phyloP scores from a whole-genome alignment of 2,888 invertebrate species.

The Eupithecia centaureata region DNA sequence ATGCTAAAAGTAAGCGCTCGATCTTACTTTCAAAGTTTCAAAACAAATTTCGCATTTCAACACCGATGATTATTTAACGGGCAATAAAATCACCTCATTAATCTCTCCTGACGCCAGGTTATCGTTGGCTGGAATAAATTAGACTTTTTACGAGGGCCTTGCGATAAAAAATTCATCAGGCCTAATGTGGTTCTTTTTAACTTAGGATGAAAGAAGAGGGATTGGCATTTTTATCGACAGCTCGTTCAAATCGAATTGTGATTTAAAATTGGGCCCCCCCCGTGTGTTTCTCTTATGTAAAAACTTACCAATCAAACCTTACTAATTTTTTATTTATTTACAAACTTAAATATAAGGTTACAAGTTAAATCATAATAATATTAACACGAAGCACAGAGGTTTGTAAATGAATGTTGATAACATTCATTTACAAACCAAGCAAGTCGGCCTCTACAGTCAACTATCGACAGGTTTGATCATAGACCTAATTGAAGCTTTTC shows the following conservation, averaged over 20 bases:
- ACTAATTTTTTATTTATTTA: no score
- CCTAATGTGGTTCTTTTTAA: slow-evolving; percentile 17
- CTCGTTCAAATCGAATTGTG: not conserved
- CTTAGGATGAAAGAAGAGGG: not conserved
- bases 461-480: no score
- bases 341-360: no score
- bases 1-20: not conserved
- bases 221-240: not conserved
- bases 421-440: no score
- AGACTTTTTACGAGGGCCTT: slow-evolving; percentile 35
- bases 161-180: slow-evolving; percentile 36
- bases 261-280: not conserved
- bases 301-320: not conserved
- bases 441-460: no score
- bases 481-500: no score
- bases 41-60: slow-evolving; percentile 27
- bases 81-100: slow-evolving; percentile 37
- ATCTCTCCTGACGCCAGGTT: slow-evolving; percentile 37
- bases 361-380: no score
- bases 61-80: slow-evolving; percentile 28
- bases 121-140: slow-evolving; percentile 40
- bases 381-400: no score
- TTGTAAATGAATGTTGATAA: no score
- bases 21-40: slow-evolving; percentile 4
- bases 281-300: not conserved